Evolutionary conservation across 2,113 vertebrate genomes (phyloP).

Genomic region (Anhinga anhinga): DNA sequence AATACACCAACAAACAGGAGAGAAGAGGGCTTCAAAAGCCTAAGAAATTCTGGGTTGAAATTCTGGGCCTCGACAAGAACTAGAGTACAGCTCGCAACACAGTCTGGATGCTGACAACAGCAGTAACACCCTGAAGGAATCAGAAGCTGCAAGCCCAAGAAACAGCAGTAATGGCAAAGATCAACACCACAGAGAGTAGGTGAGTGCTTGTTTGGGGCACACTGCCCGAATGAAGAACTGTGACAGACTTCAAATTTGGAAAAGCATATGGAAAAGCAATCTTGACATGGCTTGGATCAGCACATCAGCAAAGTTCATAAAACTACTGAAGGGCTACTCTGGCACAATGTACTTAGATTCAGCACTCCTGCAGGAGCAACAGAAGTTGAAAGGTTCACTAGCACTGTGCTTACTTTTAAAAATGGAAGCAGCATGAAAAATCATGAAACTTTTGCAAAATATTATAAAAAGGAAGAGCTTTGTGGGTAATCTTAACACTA

Average conservation of each 20-base stretch:
- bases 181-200: not conserved
- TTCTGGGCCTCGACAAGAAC: not conserved
- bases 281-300: not conserved
- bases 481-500: not conserved
- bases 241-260: not conserved
- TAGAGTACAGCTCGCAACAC: not conserved
- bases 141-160: not conserved
- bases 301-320: not conserved
- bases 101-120: not conserved
- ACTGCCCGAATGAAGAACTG: not conserved
- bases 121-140: not conserved
- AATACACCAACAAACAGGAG: not conserved
- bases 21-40: not conserved
- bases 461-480: not conserved
- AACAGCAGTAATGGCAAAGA: not conserved
- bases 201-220: not conserved
- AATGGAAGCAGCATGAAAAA: not conserved
- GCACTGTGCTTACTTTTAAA: not conserved
- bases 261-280: not conserved
- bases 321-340: not conserved
- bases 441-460: not conserved
- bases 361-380: not conserved
- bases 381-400: not conserved
- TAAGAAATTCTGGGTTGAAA: not conserved
- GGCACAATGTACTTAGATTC: not conserved